These are phyloP conservation scores for Mamestra configurata DNA, from an alignment of 1,140 invertebrate genomes.

Conservation along the genomic window DNA sequence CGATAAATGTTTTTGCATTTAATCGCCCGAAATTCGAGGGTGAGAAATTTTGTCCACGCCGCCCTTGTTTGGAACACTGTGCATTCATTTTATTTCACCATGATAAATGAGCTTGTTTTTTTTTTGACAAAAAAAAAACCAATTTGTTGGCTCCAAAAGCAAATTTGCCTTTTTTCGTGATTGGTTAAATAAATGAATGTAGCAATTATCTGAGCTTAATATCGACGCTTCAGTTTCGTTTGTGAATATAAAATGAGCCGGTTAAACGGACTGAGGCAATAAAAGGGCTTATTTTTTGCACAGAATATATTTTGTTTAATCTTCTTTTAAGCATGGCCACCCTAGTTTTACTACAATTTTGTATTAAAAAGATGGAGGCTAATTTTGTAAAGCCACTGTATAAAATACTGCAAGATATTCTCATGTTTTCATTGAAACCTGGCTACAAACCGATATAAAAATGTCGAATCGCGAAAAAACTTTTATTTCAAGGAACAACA, in stretches of 20 bases:
- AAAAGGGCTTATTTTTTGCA: conserved; percentile 8
- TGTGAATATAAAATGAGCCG: conserved; percentile 36
- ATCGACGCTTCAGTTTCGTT: conserved; percentile 25
- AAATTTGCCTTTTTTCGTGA: conserved; percentile 26
- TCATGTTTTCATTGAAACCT: no score
- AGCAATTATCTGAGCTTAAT: conserved; percentile 34
- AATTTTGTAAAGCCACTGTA: no score
- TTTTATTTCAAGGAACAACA: no score
- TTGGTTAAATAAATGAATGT: conserved; percentile 44
- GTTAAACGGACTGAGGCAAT: neutral
- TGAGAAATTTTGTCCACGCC: conserved; percentile 42
- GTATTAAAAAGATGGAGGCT: no score
- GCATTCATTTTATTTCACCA: conserved; percentile 18
- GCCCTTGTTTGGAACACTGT: neutral
- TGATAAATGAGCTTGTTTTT: conserved; percentile 48
- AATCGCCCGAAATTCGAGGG: conserved; percentile 47
- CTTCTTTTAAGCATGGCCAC: neutral
- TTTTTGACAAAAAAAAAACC: conserved; percentile 34
- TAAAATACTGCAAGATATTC: no score
- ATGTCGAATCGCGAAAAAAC: no score
- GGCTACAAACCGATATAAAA: no score
- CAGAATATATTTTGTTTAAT: neutral
- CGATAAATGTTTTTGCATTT: conserved; percentile 67
- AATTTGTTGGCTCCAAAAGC: conserved; percentile 9
- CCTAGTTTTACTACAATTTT: neutral